Conservation (phyloP, 1,140 invertebrate genomes). For the Drosophila auraria region DNA sequence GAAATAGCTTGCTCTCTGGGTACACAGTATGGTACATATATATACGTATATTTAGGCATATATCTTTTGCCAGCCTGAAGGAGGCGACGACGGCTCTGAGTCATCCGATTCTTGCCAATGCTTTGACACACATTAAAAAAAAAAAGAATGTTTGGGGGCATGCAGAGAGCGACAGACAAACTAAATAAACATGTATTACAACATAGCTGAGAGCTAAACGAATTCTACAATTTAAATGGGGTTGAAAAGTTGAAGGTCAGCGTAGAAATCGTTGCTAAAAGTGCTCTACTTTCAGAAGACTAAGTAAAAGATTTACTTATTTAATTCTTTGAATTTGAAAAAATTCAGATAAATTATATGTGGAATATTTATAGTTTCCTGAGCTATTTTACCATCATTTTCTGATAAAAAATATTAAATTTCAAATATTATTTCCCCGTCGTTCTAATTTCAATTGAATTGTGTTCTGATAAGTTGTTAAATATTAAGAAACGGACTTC, state of each 20-base stretch:
- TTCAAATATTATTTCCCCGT: neutral
- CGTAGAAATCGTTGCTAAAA: neutral
- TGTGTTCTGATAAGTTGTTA: neutral
- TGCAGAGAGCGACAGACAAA: conserved; percentile 13
- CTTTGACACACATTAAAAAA: conserved; percentile 53
- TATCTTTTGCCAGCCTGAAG: conserved; percentile 33
- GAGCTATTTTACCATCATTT: neutral
- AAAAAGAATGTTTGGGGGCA: conserved; percentile 38
- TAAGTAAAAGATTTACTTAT: neutral
- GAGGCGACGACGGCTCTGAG: conserved; percentile 45
- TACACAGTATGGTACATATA: conserved; percentile 1
- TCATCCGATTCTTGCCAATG: conserved; percentile 42
- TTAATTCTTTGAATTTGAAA: neutral
- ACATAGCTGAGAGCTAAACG: conserved; percentile 26
- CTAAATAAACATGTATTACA: conserved; percentile 37
- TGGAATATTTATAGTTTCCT: neutral
- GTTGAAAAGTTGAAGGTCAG: conserved; percentile 28
- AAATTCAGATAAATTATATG: too few relatives aligned
- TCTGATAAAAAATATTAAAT: neutral
- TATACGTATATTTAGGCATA: conserved; percentile 19
- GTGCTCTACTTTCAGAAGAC: neutral
- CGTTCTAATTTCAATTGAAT: neutral
- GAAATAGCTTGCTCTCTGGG: conserved; percentile 47
- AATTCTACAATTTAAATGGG: conserved; percentile 3
- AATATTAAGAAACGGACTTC: too few relatives aligned